phyloP scores from a whole-genome alignment of 2,113 vertebrate species.

The Cairina moschata region DNA sequence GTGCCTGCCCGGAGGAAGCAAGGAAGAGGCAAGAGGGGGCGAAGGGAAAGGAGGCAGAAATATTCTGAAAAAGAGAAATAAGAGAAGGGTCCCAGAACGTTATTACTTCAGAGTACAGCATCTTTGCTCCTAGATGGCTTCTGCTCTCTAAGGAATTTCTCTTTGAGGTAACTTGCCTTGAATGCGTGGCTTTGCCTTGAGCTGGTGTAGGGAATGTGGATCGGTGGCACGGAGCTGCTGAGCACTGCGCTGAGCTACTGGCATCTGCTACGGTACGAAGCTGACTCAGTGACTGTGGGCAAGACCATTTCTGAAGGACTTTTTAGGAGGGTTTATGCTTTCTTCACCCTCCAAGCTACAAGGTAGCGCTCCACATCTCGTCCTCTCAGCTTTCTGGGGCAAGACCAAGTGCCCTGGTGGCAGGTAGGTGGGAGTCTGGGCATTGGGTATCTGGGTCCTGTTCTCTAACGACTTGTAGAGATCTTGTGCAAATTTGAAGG shows the following conservation, averaged over 20 bases:
- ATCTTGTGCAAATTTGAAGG: neutral
- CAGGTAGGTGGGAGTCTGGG: neutral
- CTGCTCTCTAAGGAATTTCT: neutral
- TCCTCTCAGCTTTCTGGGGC: neutral
- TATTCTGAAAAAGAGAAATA: neutral
- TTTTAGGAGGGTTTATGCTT: neutral
- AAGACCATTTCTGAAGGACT: neutral
- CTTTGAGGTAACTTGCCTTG: neutral
- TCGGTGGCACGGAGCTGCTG: neutral
- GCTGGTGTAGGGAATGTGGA: too few relatives aligned
- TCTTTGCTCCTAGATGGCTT: neutral
- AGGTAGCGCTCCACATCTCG: too few relatives aligned
- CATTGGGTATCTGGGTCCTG: neutral
- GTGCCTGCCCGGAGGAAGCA: neutral
- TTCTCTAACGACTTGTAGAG: neutral
- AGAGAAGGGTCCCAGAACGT: neutral
- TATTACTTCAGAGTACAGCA: neutral
- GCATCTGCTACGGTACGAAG: neutral
- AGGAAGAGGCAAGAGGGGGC: neutral
- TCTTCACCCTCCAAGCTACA: neutral
- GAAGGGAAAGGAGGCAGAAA: accelerated
- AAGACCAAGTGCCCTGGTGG: neutral
- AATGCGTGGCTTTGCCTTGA: too few relatives aligned
- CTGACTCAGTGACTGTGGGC: neutral
- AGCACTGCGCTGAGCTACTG: accelerated